phyloP scores from a whole-genome alignment of 2,113 vertebrate species.

The Canis aureus region DNA sequence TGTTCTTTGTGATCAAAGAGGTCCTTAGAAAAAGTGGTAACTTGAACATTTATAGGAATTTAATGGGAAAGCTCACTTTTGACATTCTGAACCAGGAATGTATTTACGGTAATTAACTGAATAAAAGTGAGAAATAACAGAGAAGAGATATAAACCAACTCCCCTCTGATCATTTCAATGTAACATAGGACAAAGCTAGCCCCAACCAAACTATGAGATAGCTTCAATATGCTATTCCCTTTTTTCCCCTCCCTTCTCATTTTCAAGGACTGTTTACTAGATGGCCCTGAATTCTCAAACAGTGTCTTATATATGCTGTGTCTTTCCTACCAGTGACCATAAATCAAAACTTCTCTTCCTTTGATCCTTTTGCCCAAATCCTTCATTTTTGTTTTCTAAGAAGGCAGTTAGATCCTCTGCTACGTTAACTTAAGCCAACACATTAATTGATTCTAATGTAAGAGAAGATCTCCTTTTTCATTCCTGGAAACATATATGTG shows the following conservation, averaged over 20 bases:
- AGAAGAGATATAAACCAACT: neutral
- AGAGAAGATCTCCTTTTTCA: neutral
- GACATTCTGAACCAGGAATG: neutral
- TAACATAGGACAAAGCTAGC: neutral
- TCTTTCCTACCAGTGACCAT: conserved; percentile 37
- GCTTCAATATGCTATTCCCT: neutral
- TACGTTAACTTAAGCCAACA: neutral
- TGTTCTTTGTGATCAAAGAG: neutral
- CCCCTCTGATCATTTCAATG: neutral
- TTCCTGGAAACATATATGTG: conserved; percentile 3
- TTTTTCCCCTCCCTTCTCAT: neutral
- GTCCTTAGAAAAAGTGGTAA: neutral
- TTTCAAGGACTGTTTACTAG: neutral
- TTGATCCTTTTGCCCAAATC: neutral
- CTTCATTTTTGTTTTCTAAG: conserved; percentile 23
- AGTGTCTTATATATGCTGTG: neutral
- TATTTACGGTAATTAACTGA: neutral
- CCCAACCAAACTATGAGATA: neutral
- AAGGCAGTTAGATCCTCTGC: neutral
- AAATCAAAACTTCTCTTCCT: conserved; percentile 26
- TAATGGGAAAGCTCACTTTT: conserved; percentile 40
- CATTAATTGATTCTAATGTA: neutral
- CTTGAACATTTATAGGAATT: conserved; percentile 21
- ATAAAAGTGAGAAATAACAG: neutral
- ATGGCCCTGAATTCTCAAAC: neutral